Evolutionary conservation across 2,113 vertebrate species (phyloP).

Genomic region (Bathybates hornii): DNA sequence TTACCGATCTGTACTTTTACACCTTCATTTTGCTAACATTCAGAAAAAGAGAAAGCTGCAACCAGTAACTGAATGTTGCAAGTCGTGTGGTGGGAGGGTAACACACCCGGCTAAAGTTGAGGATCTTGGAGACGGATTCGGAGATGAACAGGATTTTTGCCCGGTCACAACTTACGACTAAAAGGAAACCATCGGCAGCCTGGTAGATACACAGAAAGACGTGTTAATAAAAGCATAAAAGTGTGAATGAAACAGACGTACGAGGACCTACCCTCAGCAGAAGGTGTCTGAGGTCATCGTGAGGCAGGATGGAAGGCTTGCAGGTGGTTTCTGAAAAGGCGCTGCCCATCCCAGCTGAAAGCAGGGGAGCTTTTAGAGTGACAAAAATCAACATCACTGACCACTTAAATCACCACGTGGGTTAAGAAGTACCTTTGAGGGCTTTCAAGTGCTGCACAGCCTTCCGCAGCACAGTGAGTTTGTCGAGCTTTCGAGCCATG

Average conservation of each 20-base stretch:
- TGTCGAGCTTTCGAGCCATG: constrained; percentile 86
- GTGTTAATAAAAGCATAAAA: not conserved
- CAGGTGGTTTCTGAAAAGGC: constrained; percentile 83
- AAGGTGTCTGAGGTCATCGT: constrained; percentile 87
- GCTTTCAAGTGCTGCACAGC: constrained; percentile 92
- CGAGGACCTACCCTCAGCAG: constrained; percentile 78
- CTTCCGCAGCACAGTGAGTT: constrained; percentile 88
- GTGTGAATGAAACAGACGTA: not conserved
- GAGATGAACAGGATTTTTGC: constrained; percentile 96
- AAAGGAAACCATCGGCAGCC: constrained; percentile 93
- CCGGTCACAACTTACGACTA: constrained; percentile 93
- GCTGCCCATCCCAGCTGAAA: constrained; percentile 75
- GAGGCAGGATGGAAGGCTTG: constrained; percentile 88
- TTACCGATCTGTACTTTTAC: not conserved
- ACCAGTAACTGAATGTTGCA: not conserved
- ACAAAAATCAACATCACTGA: not conserved
- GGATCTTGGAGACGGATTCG: constrained; percentile 92
- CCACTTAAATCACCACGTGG: not conserved
- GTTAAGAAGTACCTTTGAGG: constrained; percentile 73
- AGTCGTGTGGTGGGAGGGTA: not conserved
- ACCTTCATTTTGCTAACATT: not conserved
- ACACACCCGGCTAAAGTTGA: constrained; percentile 90
- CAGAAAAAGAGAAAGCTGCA: not conserved
- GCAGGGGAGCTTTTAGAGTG: not conserved
- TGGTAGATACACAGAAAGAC: constrained; percentile 38